Conservation (phyloP, 2,113 vertebrate genomes). For the Rhabdornis inornatus region DNA sequence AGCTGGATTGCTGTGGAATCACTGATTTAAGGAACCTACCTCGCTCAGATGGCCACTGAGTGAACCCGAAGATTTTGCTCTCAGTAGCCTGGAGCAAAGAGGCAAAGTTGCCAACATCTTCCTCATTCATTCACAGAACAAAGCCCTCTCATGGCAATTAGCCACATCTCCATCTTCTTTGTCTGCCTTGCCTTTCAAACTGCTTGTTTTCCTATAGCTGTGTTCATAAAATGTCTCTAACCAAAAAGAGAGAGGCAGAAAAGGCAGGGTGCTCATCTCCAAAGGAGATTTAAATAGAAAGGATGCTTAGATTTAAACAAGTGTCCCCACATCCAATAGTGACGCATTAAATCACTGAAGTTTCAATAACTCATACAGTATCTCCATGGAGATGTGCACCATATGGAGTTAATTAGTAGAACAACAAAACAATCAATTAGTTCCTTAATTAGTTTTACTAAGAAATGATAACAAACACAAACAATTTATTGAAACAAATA, state of each 20-base stretch:
- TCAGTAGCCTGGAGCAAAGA: background rate
- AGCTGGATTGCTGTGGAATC: background rate
- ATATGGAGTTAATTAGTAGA: slow-evolving; percentile 84
- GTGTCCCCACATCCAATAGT: slow-evolving; percentile 65
- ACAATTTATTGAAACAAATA: slow-evolving; percentile 78
- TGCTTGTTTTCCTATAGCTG: background rate
- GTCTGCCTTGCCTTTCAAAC: background rate
- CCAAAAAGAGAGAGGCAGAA: background rate
- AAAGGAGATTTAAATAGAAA: slow-evolving; percentile 36
- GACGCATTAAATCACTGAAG: slow-evolving; percentile 64
- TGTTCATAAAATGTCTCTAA: background rate
- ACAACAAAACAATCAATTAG: slow-evolving; percentile 86
- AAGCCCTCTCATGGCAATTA: background rate
- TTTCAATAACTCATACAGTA: slow-evolving; percentile 78
- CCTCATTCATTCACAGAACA: background rate
- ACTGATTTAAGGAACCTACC: background rate
- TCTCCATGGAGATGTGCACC: slow-evolving; percentile 82
- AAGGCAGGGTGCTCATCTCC: background rate
- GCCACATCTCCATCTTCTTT: background rate
- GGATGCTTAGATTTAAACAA: slow-evolving; percentile 61
- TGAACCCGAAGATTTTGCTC: background rate
- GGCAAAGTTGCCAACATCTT: background rate
- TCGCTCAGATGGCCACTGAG: background rate
- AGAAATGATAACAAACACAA: slow-evolving; percentile 82
- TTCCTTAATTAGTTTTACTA: slow-evolving; percentile 82